Conservation (phyloP, 2,113 vertebrate genomes). For the Callorhinus ursinus region DNA sequence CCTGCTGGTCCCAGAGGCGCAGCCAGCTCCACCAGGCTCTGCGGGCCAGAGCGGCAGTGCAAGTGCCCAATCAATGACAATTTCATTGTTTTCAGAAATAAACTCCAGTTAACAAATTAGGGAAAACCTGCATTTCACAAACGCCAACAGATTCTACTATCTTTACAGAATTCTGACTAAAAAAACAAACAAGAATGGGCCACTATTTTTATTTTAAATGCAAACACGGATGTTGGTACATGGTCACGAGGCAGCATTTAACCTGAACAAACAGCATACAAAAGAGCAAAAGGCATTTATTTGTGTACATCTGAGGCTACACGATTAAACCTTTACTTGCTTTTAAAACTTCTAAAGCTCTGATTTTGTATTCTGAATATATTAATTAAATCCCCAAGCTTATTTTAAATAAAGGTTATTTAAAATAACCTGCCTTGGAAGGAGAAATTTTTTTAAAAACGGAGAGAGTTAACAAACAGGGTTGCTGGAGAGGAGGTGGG, state of each 20-base stretch:
- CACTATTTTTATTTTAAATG: not conserved
- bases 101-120: not conserved
- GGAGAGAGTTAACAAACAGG: not conserved
- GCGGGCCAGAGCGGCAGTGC: fast-evolving
- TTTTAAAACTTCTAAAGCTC: not conserved
- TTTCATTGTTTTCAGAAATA: not conserved
- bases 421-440: not conserved
- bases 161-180: not conserved
- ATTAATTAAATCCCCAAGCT: not conserved
- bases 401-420: not conserved
- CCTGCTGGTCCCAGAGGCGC: not conserved
- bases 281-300: too few relatives aligned
- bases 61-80: not conserved
- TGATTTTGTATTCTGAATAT: not conserved
- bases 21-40: fast-evolving
- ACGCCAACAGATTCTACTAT: not conserved
- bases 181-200: not conserved
- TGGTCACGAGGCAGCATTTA: fast-evolving
- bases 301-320: too few relatives aligned
- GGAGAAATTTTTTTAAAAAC: not conserved
- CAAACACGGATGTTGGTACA: fast-evolving
- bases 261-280: fast-evolving
- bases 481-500: not conserved
- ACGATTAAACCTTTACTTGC: not conserved
- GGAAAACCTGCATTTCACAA: not conserved